phyloP scores from a whole-genome alignment of 2,113 vertebrate genomes.

The Danio rerio region DNA sequence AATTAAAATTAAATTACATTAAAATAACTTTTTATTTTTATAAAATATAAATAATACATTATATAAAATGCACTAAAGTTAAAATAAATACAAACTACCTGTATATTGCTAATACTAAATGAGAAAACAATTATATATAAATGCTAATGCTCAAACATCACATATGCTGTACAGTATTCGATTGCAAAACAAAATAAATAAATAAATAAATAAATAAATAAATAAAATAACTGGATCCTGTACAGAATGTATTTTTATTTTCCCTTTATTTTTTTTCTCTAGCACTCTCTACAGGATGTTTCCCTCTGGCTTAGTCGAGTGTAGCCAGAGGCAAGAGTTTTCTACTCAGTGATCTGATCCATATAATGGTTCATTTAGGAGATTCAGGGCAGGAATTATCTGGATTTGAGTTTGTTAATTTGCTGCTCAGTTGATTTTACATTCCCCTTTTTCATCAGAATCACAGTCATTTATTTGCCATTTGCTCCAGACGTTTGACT shows the following conservation, averaged over 20 bases:
- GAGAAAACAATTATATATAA: too few species aligned
- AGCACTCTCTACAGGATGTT: not conserved
- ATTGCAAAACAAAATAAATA: not conserved
- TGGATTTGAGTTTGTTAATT: conserved; percentile 27
- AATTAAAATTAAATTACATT: too few species aligned
- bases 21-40: too few species aligned
- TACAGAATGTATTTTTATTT: conserved; percentile 1
- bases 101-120: too few species aligned
- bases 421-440: conserved; percentile 28
- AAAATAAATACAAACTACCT: too few species aligned
- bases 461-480: not conserved
- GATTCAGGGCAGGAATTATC: conserved; percentile 7
- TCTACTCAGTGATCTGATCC: conserved; percentile 10
- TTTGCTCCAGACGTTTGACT: not conserved
- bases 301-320: not conserved
- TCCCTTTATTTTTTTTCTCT: not conserved
- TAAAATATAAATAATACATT: too few species aligned
- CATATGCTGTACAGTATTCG: not conserved
- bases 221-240: not conserved
- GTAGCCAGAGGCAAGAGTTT: conserved; percentile 27
- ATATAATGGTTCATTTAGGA: conserved; percentile 13
- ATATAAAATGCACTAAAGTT: too few species aligned
- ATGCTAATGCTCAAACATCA: not conserved
- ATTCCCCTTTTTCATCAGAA: conserved; percentile 11
- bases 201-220: too few species aligned